These are phyloP conservation scores for Odobenus rosmarus DNA, from an alignment of 2,113 vertebrate genomes.

Conservation along the genomic window DNA sequence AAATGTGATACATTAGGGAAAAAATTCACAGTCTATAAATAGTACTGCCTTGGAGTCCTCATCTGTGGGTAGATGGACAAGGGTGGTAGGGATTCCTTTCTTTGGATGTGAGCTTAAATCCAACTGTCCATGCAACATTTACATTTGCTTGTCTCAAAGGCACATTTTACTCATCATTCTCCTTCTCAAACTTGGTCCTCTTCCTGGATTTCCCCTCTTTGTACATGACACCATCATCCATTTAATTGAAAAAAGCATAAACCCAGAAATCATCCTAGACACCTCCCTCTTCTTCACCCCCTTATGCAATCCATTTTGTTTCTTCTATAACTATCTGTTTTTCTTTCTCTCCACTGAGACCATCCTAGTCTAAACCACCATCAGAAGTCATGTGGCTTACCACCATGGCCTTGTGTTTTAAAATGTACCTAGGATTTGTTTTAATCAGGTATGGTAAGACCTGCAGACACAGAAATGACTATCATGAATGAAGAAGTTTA, in stretches of 20 bases:
- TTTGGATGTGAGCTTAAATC: neutral
- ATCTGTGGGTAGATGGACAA: neutral
- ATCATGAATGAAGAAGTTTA: neutral
- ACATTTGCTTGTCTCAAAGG: neutral
- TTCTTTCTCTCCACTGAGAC: neutral
- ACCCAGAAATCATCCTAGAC: neutral
- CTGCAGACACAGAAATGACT: neutral
- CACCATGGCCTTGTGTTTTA: neutral
- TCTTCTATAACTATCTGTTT: neutral
- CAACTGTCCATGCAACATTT: neutral
- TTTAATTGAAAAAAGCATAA: neutral
- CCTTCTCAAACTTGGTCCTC: neutral
- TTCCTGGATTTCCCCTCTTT: neutral
- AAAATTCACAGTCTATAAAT: conserved; percentile 55
- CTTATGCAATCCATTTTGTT: neutral
- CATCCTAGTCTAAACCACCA: neutral
- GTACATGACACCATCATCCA: neutral
- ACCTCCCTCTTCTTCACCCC: neutral
- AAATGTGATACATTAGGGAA: conserved; percentile 26
- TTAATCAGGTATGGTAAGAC: neutral
- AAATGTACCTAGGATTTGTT: neutral
- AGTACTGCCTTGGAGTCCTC: neutral
- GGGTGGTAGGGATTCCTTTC: neutral
- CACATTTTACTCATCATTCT: neutral
- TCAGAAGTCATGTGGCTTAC: neutral